phyloP scores from a whole-genome alignment of 2,797 vertebrate species.

The Champsocephalus esox region DNA sequence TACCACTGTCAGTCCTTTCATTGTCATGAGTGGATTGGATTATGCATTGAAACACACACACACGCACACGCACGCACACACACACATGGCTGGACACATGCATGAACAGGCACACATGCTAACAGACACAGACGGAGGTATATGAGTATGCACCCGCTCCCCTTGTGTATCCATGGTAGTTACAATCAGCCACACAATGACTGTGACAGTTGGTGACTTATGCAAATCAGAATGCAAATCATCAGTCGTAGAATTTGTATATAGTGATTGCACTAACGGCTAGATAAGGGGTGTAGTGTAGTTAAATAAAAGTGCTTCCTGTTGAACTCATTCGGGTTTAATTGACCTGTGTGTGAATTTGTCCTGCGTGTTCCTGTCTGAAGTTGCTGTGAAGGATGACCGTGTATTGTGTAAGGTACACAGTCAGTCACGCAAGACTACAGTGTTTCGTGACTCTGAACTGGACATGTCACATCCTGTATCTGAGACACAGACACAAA shows the following conservation, averaged over 20 bases:
- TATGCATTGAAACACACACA: conserved; percentile 37
- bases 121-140: conserved; percentile 41
- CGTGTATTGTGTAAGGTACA: conserved; percentile 45
- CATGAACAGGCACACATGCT: conserved; percentile 37
- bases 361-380: conserved; percentile 38
- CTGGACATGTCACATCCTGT: conserved; percentile 67
- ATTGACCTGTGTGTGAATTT: conserved; percentile 27
- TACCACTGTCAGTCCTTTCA: conserved; percentile 59
- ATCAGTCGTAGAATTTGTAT: conserved; percentile 70
- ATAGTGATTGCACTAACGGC: conserved; percentile 77
- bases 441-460: conserved; percentile 45
- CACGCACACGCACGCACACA: not conserved
- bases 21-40: conserved; percentile 70
- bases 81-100: conserved; percentile 9
- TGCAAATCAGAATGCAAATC: conserved; percentile 82
- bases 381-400: conserved; percentile 53
- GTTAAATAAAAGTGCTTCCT: conserved; percentile 52
- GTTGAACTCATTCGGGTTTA: conserved; percentile 47
- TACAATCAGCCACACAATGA: conserved; percentile 68
- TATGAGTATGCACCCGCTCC: conserved; percentile 36
- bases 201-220: conserved; percentile 82
- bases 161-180: conserved; percentile 60
- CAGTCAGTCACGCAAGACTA: conserved; percentile 62
- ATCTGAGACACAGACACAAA: conserved; percentile 36
- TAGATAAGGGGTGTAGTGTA: conserved; percentile 54